These are phyloP conservation scores for Motacilla tschutschensis DNA, from an alignment of 2,113 vertebrate species.

Conservation along the genomic window DNA sequence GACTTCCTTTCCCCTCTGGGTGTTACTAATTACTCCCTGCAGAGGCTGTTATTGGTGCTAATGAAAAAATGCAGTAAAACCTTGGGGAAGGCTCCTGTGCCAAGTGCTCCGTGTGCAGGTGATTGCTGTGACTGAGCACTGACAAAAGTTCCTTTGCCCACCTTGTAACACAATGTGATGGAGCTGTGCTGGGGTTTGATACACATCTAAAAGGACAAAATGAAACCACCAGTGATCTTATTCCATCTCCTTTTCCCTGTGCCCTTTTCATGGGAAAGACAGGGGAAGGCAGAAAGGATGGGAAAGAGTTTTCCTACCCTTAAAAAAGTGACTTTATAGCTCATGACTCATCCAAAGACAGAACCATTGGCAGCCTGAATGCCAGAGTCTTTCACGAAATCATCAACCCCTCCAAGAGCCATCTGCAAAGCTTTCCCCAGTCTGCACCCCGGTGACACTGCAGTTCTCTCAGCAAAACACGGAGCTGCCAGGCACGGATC, in stretches of 20 bases:
- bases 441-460: neutral
- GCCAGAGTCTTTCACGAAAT: neutral
- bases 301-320: neutral
- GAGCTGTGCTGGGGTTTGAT: neutral
- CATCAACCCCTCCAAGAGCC: neutral
- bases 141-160: neutral
- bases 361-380: neutral
- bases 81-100: constrained; percentile 14
- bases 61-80: constrained; percentile 46
- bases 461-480: neutral
- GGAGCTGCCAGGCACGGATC: neutral
- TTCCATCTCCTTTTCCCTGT: neutral
- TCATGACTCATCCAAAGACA: neutral
- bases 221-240: neutral
- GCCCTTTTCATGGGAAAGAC: neutral
- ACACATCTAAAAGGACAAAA: neutral
- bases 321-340: neutral
- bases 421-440: neutral
- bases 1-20: constrained; percentile 72
- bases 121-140: neutral
- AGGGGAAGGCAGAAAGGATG: neutral
- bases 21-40: constrained; percentile 85
- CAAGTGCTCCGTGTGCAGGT: neutral
- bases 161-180: neutral
- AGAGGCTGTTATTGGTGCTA: constrained; percentile 62